phyloP scores from a whole-genome alignment of 2,113 vertebrate genomes.

The Nycticryphes semicollaris region DNA sequence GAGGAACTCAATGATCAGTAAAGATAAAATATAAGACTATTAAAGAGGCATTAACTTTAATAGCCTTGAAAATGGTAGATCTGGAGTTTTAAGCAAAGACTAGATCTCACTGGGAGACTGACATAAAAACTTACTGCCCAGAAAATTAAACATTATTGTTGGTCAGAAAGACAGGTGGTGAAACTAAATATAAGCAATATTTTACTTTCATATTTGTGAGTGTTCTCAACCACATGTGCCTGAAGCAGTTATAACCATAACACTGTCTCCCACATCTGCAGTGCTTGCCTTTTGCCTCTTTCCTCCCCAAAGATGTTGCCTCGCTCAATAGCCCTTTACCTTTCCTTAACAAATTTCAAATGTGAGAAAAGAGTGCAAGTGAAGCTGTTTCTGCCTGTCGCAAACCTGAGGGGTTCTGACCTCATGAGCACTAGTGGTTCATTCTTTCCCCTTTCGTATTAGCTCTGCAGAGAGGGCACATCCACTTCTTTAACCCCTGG shows the following conservation, averaged over 20 bases:
- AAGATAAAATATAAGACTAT: background rate
- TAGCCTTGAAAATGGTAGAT: background rate
- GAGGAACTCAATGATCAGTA: background rate
- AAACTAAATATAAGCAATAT: background rate
- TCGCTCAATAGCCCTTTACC: background rate
- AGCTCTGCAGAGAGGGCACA: background rate
- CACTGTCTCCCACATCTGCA: background rate
- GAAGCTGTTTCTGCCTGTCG: background rate
- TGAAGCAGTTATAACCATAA: background rate
- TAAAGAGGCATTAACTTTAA: background rate
- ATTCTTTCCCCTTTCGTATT: background rate
- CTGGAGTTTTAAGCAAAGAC: background rate
- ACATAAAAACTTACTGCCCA: background rate
- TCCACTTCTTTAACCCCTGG: background rate
- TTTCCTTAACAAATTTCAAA: background rate
- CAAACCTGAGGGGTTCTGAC: background rate
- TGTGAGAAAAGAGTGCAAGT: background rate
- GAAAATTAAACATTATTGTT: background rate
- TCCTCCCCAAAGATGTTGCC: background rate
- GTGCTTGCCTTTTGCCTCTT: background rate
- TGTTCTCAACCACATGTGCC: background rate
- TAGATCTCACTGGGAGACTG: background rate
- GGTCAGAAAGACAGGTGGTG: background rate
- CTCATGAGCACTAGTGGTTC: background rate
- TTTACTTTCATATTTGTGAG: background rate